Conservation (phyloP, 2,888 invertebrate genomes). For the Oxystoma pomonae region DNA sequence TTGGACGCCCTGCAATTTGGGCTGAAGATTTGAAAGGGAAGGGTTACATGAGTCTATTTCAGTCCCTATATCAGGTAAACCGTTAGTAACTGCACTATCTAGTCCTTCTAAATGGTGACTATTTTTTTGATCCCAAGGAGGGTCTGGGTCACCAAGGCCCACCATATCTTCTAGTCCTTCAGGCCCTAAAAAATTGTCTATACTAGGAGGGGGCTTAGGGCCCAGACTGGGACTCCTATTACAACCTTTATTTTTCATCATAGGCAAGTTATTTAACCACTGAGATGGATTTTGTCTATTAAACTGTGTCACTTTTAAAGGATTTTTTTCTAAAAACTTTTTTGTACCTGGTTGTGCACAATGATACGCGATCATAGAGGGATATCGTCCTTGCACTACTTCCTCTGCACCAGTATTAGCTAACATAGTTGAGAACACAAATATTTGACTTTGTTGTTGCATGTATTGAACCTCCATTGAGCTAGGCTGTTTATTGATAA, state of each 20-base stretch:
- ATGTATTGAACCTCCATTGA: constrained; percentile 82
- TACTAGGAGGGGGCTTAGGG: constrained; percentile 38
- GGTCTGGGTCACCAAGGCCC: constrained; percentile 45
- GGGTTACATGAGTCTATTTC: constrained; percentile 52
- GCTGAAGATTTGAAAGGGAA: constrained; percentile 52
- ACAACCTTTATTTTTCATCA: constrained; percentile 68
- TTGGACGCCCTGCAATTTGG: constrained; percentile 71
- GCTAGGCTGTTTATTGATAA: constrained; percentile 73
- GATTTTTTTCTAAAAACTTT: constrained; percentile 92
- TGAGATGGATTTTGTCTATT: constrained; percentile 78
- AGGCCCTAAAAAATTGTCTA: constrained; percentile 45
- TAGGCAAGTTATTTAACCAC: constrained; percentile 73
- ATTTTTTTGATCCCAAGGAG: constrained; percentile 52
- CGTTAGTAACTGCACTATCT: constrained; percentile 46
- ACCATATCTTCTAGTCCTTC: constrained; percentile 49
- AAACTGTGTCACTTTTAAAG: constrained; percentile 80
- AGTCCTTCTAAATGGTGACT: constrained; percentile 45
- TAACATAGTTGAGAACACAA: constrained; percentile 91
- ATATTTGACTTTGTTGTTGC: constrained; percentile 97
- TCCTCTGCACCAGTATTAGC: constrained; percentile 95
- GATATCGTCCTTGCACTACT: constrained; percentile 83
- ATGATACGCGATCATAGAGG: constrained; percentile 91
- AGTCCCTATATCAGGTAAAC: constrained; percentile 44
- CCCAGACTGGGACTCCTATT: constrained; percentile 53
- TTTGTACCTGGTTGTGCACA: constrained; percentile 94